Conservation (phyloP, 2,888 invertebrate species). For the Heliconius hortense region DNA sequence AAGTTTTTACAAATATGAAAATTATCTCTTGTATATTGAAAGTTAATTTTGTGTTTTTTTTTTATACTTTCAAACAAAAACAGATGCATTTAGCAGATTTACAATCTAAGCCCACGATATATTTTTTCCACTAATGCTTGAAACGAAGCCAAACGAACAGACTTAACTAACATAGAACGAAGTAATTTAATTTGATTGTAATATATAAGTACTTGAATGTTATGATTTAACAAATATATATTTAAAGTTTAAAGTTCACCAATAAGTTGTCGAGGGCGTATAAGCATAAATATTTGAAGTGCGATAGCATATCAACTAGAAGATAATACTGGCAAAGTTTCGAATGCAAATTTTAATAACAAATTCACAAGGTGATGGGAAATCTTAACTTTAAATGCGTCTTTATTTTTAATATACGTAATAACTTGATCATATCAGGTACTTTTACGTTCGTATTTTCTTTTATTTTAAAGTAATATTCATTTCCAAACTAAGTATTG, state of each 20-base stretch:
- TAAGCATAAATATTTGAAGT: slow-evolving; percentile 52
- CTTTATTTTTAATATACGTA: not conserved
- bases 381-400: not conserved
- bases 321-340: slow-evolving; percentile 52
- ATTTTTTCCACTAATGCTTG: not conserved
- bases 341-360: slow-evolving; percentile 1
- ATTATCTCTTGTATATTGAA: too few relatives aligned
- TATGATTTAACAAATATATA: not conserved
- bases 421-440: not conserved
- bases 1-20: too few relatives aligned
- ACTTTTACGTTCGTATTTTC: not conserved
- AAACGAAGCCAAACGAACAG: not conserved
- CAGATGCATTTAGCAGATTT: too few relatives aligned
- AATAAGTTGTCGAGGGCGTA: not conserved
- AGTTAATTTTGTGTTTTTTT: too few relatives aligned
- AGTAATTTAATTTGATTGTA: not conserved
- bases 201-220: not conserved
- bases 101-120: not conserved
- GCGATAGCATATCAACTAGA: slow-evolving; percentile 62
- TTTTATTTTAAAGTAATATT: not conserved
- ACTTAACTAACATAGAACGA: not conserved
- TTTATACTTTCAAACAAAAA: too few relatives aligned
- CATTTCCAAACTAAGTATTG: not conserved
- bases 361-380: not conserved
- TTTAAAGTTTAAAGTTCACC: slow-evolving; percentile 13